Conservation (phyloP, 2,797 vertebrate genomes). For the Hipposideros larvatus region DNA sequence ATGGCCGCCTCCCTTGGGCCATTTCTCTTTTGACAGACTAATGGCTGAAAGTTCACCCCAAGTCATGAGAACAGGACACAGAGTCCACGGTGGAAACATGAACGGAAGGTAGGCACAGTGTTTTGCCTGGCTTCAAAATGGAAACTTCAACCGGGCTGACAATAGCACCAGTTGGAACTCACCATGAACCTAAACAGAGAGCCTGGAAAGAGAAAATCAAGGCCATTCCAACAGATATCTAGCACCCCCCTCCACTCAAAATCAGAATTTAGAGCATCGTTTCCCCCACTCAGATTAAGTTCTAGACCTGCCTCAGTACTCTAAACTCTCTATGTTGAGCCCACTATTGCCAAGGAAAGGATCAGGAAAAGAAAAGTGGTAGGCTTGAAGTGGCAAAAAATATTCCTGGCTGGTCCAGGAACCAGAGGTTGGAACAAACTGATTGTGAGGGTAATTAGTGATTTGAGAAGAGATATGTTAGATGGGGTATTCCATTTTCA, state of each 20-base stretch:
- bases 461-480: neutral
- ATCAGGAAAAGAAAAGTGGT: neutral
- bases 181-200: neutral
- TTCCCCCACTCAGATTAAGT: neutral
- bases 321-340: neutral
- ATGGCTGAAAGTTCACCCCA: conserved; percentile 21
- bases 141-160: neutral
- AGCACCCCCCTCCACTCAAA: neutral
- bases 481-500: neutral
- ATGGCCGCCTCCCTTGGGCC: neutral
- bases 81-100: neutral
- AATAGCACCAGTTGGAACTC: neutral
- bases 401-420: neutral
- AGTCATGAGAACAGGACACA: neutral
- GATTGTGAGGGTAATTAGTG: neutral
- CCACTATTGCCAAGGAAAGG: neutral
- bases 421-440: neutral
- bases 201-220: conserved; percentile 14
- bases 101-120: neutral
- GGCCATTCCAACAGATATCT: neutral
- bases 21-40: conserved; percentile 29
- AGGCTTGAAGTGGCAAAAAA: neutral
- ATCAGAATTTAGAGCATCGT: neutral
- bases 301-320: neutral
- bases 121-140: conserved; percentile 10